phyloP scores from a whole-genome alignment of 2,797 vertebrate species.

The Sebastes glaucus region DNA sequence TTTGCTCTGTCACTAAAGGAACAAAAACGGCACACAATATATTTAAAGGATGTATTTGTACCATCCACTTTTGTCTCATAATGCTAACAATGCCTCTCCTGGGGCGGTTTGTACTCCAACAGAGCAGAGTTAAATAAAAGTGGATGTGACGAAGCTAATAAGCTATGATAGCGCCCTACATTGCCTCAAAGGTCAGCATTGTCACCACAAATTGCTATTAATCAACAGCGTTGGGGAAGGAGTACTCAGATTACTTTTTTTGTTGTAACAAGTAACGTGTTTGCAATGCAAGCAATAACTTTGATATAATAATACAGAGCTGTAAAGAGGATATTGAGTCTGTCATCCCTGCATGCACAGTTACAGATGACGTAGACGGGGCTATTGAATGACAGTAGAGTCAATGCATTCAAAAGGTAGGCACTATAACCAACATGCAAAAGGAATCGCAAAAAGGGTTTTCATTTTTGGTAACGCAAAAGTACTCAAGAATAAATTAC shows the following conservation, averaged over 20 bases:
- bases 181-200: neutral
- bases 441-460: neutral
- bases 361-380: no score
- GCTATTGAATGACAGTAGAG: no score
- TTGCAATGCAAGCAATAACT: no score
- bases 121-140: neutral
- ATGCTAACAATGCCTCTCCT: neutral
- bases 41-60: no score
- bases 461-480: neutral
- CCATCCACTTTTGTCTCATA: no score
- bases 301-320: no score
- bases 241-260: no score
- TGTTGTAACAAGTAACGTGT: no score
- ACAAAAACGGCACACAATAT: neutral
- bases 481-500: no score
- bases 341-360: no score
- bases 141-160: neutral
- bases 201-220: neutral
- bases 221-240: neutral
- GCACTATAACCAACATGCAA: rapidly evolving
- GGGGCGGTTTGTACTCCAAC: neutral
- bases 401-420: no score
- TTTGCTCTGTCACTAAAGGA: neutral
- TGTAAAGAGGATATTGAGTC: no score
- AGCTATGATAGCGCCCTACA: neutral